Conservation (phyloP, 1,140 invertebrate genomes). For the Conus betulinus region DNA sequence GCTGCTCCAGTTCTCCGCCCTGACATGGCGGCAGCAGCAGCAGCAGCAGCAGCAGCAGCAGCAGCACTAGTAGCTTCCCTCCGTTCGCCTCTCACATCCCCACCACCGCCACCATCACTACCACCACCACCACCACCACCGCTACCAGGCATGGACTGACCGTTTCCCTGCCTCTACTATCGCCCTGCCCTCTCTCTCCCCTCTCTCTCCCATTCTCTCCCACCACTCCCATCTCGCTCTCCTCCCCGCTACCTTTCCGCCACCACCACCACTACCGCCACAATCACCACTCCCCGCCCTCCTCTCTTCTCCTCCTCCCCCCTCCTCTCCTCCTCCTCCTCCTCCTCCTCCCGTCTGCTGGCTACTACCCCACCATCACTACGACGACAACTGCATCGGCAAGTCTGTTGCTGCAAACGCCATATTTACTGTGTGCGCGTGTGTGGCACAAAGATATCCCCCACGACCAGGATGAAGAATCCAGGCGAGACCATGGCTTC, state of each 20-base stretch:
- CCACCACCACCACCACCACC: neutral
- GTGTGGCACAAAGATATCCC: neutral
- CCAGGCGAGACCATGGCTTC: neutral
- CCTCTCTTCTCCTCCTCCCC: neutral
- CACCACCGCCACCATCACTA: no score
- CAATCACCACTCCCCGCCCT: neutral
- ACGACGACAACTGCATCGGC: neutral
- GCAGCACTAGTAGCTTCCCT: neutral
- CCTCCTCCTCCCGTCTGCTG: no score
- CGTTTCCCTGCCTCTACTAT: neutral
- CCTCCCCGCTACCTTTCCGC: neutral
- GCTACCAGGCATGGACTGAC: neutral
- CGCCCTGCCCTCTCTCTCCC: neutral
- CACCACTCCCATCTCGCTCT: neutral
- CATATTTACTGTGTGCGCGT: neutral
- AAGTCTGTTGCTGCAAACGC: neutral
- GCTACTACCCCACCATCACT: neutral
- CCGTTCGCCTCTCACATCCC: neutral
- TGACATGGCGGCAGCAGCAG: neutral
- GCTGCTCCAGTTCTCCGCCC: neutral
- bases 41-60: neutral
- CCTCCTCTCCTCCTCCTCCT: neutral
- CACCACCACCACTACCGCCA: no score
- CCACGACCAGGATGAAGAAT: neutral
- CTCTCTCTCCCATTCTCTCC: neutral